Evolutionary conservation across 1,140 invertebrate genomes (phyloP).

Genomic region (Pectinophora gossypiella): DNA sequence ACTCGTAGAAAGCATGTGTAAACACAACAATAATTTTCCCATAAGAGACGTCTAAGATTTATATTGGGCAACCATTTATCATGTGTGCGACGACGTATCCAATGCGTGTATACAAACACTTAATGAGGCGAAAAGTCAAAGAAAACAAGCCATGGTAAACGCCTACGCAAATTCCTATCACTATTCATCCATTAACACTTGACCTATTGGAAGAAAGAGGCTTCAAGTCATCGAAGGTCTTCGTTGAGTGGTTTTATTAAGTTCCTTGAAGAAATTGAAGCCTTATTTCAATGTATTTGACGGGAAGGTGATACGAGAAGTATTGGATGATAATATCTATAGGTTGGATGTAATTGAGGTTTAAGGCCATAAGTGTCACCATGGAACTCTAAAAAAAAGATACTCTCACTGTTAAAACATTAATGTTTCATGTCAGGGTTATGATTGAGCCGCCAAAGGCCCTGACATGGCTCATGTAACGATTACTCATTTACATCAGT

Average conservation of each 20-base stretch:
- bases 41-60: slow-evolving; percentile 35
- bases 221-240: neutral
- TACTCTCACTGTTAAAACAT: no score
- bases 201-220: neutral
- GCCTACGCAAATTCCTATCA: slow-evolving; percentile 39
- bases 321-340: neutral
- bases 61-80: slow-evolving; percentile 49
- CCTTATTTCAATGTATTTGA: neutral
- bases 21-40: slow-evolving; percentile 51
- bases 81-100: slow-evolving; percentile 32
- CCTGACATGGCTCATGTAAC: no score
- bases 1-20: slow-evolving; percentile 32
- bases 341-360: neutral
- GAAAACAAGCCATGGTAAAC: slow-evolving; percentile 43
- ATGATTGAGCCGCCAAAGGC: no score
- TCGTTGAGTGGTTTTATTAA: neutral
- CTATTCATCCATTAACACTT: neutral
- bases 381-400: no score
- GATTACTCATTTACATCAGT: no score
- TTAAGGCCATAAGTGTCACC: neutral
- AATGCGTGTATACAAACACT: slow-evolving; percentile 58
- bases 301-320: neutral
- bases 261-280: neutral
- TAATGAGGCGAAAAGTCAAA: slow-evolving; percentile 59
- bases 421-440: no score